Percentiles rank a stretch among this genome's conserved stretches.
phyloP scores from a whole-genome alignment of 2,113 vertebrate genomes.

The Anguilla japonica region DNA sequence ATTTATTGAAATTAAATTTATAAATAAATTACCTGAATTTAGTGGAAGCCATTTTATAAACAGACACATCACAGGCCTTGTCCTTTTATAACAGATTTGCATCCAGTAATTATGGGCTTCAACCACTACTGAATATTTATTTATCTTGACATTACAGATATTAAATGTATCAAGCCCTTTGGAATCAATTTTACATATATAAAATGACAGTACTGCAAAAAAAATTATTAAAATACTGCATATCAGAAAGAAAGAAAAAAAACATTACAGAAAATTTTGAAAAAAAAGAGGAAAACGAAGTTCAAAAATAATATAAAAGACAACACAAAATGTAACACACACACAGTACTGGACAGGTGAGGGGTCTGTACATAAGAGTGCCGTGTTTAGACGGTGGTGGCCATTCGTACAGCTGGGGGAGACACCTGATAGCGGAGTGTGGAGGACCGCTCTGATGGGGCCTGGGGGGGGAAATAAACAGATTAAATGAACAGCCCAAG shows the following conservation, averaged over 20 bases:
- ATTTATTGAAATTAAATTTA: not conserved
- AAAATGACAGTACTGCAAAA: no score
- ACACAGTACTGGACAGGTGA: not conserved
- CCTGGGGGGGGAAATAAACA: no score
- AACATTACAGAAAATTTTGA: not conserved
- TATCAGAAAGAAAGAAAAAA: not conserved
- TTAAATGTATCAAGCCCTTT: no score
- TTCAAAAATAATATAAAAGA: not conserved
- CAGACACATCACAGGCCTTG: not conserved
- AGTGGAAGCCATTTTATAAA: not conserved
- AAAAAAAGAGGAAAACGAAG: not conserved
- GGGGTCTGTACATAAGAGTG: no score
- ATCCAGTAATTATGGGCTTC: no score
- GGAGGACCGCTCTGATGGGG: no score
- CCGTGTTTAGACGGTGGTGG: constrained; percentile 65
- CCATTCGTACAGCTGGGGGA: constrained; percentile 55
- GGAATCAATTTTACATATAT: no score
- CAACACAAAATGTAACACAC: not conserved
- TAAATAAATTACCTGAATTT: not conserved
- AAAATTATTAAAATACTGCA: not conserved
- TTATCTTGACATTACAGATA: no score
- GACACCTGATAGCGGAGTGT: no score
- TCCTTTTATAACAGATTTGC: no score
- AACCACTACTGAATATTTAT: not conserved
- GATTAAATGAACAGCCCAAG: no score